Conservation (phyloP, 2,797 vertebrate genomes). For the Periparus ater region DNA sequence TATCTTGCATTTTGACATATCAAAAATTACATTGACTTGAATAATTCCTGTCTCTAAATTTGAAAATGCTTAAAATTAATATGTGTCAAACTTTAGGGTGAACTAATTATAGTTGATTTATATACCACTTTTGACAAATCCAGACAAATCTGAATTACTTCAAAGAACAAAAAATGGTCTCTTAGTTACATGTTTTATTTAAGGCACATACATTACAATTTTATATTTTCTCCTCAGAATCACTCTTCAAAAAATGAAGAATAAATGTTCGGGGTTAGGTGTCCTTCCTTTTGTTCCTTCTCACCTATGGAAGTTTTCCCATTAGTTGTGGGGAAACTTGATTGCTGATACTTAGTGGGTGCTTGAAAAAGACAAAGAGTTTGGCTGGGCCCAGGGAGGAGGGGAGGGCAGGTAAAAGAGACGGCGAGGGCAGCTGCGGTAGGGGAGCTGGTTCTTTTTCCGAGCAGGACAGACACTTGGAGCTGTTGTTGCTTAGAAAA, state of each 20-base stretch:
- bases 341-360: too few relatives aligned
- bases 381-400: too few relatives aligned
- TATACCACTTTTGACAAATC: not conserved
- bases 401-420: too few relatives aligned
- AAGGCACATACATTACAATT: not conserved
- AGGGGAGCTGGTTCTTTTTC: too few relatives aligned
- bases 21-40: not conserved
- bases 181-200: conserved; percentile 14
- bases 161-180: not conserved
- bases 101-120: not conserved
- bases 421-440: too few relatives aligned
- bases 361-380: too few relatives aligned
- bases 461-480: too few relatives aligned
- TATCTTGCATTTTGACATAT: not conserved
- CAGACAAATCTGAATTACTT: not conserved
- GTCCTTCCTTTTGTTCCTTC: too few relatives aligned
- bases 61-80: not conserved
- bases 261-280: too few relatives aligned
- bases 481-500: too few relatives aligned
- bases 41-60: not conserved
- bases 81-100: not conserved
- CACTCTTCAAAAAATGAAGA: not conserved
- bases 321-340: too few relatives aligned
- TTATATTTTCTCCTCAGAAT: not conserved
- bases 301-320: too few relatives aligned